These are phyloP conservation scores for Blastomussa wellsi DNA, from an alignment of 92 coral and sea anemone species.

Conservation along the genomic window DNA sequence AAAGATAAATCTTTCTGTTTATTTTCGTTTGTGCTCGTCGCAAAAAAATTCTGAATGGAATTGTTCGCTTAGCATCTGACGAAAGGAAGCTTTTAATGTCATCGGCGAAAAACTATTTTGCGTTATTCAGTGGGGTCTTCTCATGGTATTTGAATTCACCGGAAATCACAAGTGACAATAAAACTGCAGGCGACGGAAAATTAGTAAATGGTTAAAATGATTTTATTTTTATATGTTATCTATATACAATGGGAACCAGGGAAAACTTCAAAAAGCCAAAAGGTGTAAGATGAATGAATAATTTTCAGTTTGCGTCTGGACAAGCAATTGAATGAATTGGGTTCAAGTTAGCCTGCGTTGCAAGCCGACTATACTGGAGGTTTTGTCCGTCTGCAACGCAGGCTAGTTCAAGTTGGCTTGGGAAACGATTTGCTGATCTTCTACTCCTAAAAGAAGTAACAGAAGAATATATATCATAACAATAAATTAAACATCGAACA, in stretches of 20 bases:
- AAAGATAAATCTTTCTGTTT: background rate
- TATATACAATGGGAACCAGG: background rate
- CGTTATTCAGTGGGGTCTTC: background rate
- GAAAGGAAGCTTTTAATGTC: background rate
- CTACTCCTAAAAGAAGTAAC: background rate
- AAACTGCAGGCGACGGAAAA: constrained; percentile 19
- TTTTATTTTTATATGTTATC: background rate
- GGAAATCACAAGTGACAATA: background rate
- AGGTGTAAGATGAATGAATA: background rate
- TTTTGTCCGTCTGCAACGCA: too few relatives aligned
- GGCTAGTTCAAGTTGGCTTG: too few relatives aligned
- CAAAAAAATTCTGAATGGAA: background rate
- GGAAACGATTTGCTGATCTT: background rate
- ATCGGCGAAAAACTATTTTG: background rate
- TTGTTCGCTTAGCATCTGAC: background rate
- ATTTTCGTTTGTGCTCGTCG: background rate
- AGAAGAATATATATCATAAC: background rate
- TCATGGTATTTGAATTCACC: background rate
- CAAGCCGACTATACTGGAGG: too few relatives aligned
- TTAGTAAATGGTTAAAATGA: constrained; percentile 14
- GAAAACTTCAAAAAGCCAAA: background rate
- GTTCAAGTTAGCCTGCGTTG: too few relatives aligned
- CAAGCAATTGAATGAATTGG: too few relatives aligned
- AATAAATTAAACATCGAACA: background rate
- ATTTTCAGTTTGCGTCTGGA: background rate